These are phyloP conservation scores for Sorex fumeus DNA, from an alignment of 2,113 vertebrate species.

Conservation along the genomic window DNA sequence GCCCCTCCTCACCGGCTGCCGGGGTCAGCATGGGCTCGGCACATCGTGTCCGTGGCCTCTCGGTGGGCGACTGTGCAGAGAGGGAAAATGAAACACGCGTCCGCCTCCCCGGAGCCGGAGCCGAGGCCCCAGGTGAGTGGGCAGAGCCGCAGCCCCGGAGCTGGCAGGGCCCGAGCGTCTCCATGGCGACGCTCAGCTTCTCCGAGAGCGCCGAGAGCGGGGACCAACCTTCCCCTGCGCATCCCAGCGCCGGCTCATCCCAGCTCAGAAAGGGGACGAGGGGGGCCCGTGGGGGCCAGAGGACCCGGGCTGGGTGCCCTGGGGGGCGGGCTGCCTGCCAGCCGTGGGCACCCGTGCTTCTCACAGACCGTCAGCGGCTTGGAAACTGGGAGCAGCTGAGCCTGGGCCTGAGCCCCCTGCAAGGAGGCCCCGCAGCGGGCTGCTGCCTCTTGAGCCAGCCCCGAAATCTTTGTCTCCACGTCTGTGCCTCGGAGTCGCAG, in stretches of 20 bases:
- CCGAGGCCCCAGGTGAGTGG: slow-evolving; percentile 77
- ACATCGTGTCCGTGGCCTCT: slow-evolving; percentile 62
- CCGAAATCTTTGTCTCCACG: too few relatives aligned
- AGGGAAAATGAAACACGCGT: slow-evolving; percentile 71
- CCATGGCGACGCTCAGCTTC: slow-evolving; percentile 84
- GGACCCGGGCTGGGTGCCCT: background rate
- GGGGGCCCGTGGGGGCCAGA: fast-evolving
- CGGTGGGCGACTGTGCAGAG: slow-evolving; percentile 44
- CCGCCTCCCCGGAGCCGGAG: slow-evolving; percentile 55
- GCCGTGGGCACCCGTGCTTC: background rate
- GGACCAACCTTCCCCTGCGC: slow-evolving; percentile 20
- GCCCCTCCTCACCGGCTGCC: background rate
- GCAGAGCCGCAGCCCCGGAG: slow-evolving; percentile 52
- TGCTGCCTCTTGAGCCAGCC: too few relatives aligned
- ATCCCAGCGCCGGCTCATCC: background rate
- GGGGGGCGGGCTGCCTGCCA: background rate
- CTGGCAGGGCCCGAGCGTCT: slow-evolving; percentile 74
- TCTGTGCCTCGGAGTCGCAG: too few relatives aligned
- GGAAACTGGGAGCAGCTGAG: too few relatives aligned
- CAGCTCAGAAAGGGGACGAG: background rate
- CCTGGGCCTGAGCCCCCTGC: too few relatives aligned
- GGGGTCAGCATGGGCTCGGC: slow-evolving; percentile 37
- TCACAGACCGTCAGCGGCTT: background rate
- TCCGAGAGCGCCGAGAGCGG: background rate
- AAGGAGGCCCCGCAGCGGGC: too few relatives aligned